phyloP scores from a whole-genome alignment of 2,797 vertebrate species.

The Sternarchorhynchus goeldii region DNA sequence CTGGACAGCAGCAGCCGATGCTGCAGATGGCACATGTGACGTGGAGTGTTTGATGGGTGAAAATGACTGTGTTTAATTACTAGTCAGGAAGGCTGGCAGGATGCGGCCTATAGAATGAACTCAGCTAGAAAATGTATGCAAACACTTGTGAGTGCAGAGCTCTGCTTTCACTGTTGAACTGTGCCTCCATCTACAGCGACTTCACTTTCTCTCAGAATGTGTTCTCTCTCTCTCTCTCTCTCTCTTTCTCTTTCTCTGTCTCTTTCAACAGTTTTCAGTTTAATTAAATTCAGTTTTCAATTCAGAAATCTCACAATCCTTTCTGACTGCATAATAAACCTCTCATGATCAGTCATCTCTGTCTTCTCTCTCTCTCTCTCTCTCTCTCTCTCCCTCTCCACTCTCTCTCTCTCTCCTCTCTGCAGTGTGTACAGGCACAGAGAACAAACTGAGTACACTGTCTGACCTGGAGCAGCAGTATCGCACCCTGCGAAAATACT shows the following conservation, averaged over 20 bases:
- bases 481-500: conserved; percentile 92
- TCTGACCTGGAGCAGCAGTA: conserved; percentile 97
- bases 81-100: conserved; percentile 83
- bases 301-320: too few relatives aligned
- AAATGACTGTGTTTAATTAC: conserved; percentile 91
- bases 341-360: too few relatives aligned
- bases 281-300: too few relatives aligned
- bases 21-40: conserved; percentile 87
- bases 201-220: not conserved
- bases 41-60: conserved; percentile 79
- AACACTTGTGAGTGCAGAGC: not conserved
- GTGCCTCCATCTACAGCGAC: not conserved
- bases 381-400: conserved; percentile 26
- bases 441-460: conserved; percentile 96
- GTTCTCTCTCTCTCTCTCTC: not conserved
- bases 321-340: too few relatives aligned
- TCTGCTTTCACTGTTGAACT: not conserved
- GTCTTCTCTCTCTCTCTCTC: not conserved
- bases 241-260: not conserved
- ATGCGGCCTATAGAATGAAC: conserved; percentile 61
- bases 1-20: conserved; percentile 78
- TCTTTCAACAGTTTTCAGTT: not conserved
- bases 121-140: conserved; percentile 23
- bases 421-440: conserved; percentile 91
- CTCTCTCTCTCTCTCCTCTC: conserved; percentile 40